Evolutionary conservation across 92 coral and sea anemone genomes (phyloP).

Genomic region (Bergia sp.): DNA sequence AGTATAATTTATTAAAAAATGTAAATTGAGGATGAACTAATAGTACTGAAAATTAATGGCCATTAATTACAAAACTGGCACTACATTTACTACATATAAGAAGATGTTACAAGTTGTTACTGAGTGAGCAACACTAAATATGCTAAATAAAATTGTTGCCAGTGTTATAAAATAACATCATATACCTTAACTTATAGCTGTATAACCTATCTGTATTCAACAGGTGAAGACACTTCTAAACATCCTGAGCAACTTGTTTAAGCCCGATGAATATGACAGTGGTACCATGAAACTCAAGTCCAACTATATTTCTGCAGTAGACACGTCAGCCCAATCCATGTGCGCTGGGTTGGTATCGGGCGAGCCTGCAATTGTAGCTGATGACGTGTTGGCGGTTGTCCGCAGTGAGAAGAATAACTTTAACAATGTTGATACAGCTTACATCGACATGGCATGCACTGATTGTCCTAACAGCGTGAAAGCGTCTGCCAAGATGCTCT

Average conservation of each 20-base stretch:
- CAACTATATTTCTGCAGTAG: constrained; percentile 46
- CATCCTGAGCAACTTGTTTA: constrained; percentile 53
- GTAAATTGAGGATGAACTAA: too few relatives aligned
- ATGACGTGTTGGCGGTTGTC: constrained; percentile 58
- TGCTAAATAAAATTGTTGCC: too few relatives aligned
- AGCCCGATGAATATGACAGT: constrained; percentile 55
- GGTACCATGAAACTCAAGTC: constrained; percentile 58
- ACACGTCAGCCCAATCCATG: constrained; percentile 66
- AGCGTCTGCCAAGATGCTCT: constrained; percentile 62
- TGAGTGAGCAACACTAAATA: too few relatives aligned
- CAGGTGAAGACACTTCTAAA: constrained; percentile 66
- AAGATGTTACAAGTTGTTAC: too few relatives aligned
- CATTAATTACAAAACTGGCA: too few relatives aligned
- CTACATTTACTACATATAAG: too few relatives aligned
- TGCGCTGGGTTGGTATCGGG: constrained; percentile 75
- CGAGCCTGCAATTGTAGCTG: constrained; percentile 62
- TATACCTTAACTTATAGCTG: too few relatives aligned
- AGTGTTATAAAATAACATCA: too few relatives aligned
- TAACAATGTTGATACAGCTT: constrained; percentile 45
- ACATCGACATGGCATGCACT: constrained; percentile 63
- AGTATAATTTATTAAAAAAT: too few relatives aligned
- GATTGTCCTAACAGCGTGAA: constrained; percentile 54
- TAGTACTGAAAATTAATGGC: too few relatives aligned
- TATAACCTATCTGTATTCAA: not conserved
- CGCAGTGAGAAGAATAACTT: constrained; percentile 64